These are phyloP conservation scores for Yasuhikotakia modesta DNA, from an alignment of 2,797 vertebrate genomes.

Conservation along the genomic window DNA sequence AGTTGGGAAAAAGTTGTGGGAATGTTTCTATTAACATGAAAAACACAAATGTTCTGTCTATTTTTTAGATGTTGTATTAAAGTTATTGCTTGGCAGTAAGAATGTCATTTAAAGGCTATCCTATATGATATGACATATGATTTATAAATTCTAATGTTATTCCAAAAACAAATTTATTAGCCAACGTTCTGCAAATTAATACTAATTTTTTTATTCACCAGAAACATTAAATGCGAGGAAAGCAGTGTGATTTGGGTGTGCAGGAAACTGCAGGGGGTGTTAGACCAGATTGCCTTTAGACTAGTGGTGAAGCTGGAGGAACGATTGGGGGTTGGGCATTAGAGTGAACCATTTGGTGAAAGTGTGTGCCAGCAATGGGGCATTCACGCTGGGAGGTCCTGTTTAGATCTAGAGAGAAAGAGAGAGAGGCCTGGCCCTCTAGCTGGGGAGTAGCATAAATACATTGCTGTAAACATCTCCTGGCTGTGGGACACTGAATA, in stretches of 20 bases:
- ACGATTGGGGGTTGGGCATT: slow-evolving; percentile 33
- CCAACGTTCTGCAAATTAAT: slow-evolving; percentile 44
- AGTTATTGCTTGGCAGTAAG: too few relatives aligned
- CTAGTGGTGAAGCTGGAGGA: slow-evolving; percentile 44
- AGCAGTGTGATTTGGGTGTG: slow-evolving; percentile 34
- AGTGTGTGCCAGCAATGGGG: slow-evolving; percentile 60
- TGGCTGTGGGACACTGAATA: slow-evolving; percentile 82
- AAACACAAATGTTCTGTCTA: too few relatives aligned
- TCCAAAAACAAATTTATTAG: too few relatives aligned
- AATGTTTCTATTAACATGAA: too few relatives aligned
- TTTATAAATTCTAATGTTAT: too few relatives aligned
- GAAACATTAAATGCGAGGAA: slow-evolving; percentile 42
- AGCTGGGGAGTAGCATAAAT: slow-evolving; percentile 82
- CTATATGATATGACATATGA: too few relatives aligned
- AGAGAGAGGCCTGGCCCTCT: slow-evolving; percentile 68
- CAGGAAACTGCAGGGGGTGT: slow-evolving; percentile 23
- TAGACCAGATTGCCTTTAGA: slow-evolving; percentile 47
- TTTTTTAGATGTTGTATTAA: too few relatives aligned
- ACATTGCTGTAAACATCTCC: slow-evolving; percentile 84
- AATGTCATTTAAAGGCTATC: too few relatives aligned
- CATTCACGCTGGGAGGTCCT: slow-evolving; percentile 83
- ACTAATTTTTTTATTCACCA: slow-evolving; percentile 14
- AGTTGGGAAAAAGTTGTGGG: too few relatives aligned
- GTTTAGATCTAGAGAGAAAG: slow-evolving; percentile 75
- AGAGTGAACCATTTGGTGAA: slow-evolving; percentile 57